Evolutionary conservation across 2,888 invertebrate species (phyloP), one percentile per base, ranked within the genome.

Genomic region (Spilarctia lutea): DNA sequence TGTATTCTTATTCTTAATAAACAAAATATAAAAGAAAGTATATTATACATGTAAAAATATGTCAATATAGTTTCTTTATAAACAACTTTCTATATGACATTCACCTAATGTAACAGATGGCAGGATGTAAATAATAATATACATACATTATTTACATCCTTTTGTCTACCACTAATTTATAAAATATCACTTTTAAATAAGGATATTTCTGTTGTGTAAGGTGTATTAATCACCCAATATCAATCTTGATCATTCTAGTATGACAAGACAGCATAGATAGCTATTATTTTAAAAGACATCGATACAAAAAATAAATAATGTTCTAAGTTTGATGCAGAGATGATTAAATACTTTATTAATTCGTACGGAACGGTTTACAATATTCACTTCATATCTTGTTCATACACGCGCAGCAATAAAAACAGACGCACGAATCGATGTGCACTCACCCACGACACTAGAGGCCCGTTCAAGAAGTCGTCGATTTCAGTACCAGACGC

Each of bases 401-500:
- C 87, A 88, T 89, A 90, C 88, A 87, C 86, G 83, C 85, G 86
- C 87, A 87, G 72, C 74, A 79, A 89, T 89, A 92, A 91, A 91
- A 91, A 89, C 88, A 87, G 83, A 88, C 89, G 89, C 88, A 91
- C 88, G 87, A 90, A 92, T 92, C 86, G 89, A 88, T 94, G 93
- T 92, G 92, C 93, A 96, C 97, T 97, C 96, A 98, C 98, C 98
- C 98, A 98, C 92, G 97, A 97, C 88, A 98, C 97, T 85, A 98
- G 96, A 89, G 98, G 98, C 89, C 98, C 98, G 91, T 97, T 97
- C 92, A 98, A 96, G 94, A 98, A 97, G 91, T 98, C 98, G 91
- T 98, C 98, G 87, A 98, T 97, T 95, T 98, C 98, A 87, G 97
- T 96, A 88, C 97, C 96, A 90, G 97, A 96, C 86, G 97, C 97